Base-by-base conservation (phyloP, 2,888 invertebrate species). In the Eilema griseolum region DNA sequence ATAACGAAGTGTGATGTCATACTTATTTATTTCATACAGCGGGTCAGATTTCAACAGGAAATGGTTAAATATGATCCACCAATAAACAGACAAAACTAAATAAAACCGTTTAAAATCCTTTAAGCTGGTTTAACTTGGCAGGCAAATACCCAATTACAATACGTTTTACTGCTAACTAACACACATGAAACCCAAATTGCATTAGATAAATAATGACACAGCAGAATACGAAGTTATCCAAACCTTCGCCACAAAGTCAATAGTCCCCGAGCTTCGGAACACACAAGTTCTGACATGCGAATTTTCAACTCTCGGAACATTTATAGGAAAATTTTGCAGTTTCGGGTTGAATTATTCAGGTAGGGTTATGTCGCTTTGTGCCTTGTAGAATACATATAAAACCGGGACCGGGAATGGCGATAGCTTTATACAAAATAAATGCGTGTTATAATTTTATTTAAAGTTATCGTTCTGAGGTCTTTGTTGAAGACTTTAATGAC, bases 141-240 rank as follows among this genome's bases (percentile, higher is more conserved):
- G 41, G 12, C 14, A 41, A 41, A 14, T 11, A 61, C 16, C 37
- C 11, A 33, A 61, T 16, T 41, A 16, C 16, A 20, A 16, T 41
- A 16, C 41, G 16, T 20, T 16, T n/a, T 14, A 46, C 20, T 46
- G 20, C 46, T 46, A 41, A 41, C 16, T 41, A 41, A 41, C 46
- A 46, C 7, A 20, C 20, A 3, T 41, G 33, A 37, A 62, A 24
- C 37, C 24, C 37, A 24, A 62, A 41, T 62, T 62, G 37, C 62
- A 56, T 65, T 65, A 26, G 41, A 62, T 62, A 41, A 41, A 62
- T 41, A 62, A 62, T 62, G 26, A 61, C 23, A 61, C 46, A n/a
- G n/a, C 46, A 61, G 46, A 52, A 67, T 16, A 52, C 23, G 23
- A 62, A 41, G 37, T 41, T 62, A 24, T 41, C 33, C 41, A 16